Percentiles rank a stretch among this genome's conserved stretches.
These are phyloP conservation scores for Perca fluviatilis DNA, from an alignment of 2,113 vertebrate genomes.

Conservation along the genomic window DNA sequence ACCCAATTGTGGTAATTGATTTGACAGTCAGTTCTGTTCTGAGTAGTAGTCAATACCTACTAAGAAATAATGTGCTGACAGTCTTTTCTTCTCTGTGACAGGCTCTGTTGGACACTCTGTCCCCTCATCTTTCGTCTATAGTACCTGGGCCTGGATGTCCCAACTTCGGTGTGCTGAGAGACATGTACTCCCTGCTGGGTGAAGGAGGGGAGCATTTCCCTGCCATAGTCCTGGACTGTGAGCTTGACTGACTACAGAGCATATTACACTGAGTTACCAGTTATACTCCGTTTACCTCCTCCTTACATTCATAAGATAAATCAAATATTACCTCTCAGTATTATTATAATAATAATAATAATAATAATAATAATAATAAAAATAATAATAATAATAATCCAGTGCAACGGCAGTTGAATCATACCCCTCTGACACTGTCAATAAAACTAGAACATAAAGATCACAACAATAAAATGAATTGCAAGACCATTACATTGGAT, in stretches of 20 bases:
- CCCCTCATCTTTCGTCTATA: constrained; percentile 76
- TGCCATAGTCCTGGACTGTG: constrained; percentile 86
- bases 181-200: constrained; percentile 88
- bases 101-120: constrained; percentile 86
- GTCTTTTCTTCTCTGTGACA: constrained; percentile 65
- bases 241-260: constrained; percentile 72
- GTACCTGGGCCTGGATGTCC: constrained; percentile 46
- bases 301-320: not conserved
- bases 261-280: not conserved
- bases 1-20: not conserved
- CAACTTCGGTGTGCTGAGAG: constrained; percentile 78
- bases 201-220: constrained; percentile 88
- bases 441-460: not conserved
- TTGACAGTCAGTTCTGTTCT: not conserved
- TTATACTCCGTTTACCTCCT: not conserved
- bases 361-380: not conserved
- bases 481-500: not conserved
- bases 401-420: not conserved
- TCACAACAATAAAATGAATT: not conserved
- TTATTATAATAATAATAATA: constrained; percentile 9
- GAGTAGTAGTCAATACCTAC: not conserved
- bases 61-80: constrained; percentile 10
- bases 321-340: not conserved
- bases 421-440: not conserved
- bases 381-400: not conserved